Conservation (phyloP, 2,113 vertebrate species). For the Tupaia chinensis region DNA sequence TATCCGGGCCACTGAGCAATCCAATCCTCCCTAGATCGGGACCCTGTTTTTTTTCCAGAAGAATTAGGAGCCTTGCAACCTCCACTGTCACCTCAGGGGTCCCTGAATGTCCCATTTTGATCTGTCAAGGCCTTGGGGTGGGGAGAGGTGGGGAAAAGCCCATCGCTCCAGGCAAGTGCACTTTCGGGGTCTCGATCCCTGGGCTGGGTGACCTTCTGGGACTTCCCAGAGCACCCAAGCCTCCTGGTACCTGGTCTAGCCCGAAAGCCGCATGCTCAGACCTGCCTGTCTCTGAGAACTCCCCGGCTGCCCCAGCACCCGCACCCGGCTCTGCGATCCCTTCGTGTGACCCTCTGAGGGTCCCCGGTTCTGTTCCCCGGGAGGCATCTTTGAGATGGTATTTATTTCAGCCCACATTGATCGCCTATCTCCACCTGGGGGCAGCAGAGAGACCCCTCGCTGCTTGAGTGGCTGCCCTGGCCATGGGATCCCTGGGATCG, state of each 20-base stretch:
- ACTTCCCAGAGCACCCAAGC: background rate
- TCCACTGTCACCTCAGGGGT: background rate
- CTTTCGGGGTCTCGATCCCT: background rate
- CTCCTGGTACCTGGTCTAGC: background rate
- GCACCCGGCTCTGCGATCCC: background rate
- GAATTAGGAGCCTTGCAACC: too few relatives aligned
- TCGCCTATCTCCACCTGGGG: background rate
- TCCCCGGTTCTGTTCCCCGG: accelerated
- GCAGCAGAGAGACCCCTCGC: background rate
- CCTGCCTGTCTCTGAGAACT: background rate
- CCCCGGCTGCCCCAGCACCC: background rate
- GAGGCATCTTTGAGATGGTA: background rate
- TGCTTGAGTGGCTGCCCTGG: background rate
- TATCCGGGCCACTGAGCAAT: background rate
- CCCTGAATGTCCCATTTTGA: background rate
- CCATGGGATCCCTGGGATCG: background rate
- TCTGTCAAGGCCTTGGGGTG: background rate
- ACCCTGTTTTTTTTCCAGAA: background rate
- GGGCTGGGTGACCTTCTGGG: background rate
- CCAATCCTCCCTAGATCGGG: background rate
- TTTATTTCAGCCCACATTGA: background rate
- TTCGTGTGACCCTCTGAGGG: too few relatives aligned
- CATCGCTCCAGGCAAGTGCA: too few relatives aligned
- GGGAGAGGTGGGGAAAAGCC: background rate
- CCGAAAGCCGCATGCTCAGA: background rate